Evolutionary conservation across 2,888 invertebrate genomes (phyloP).

Genomic region (Gerosis bhagava): DNA sequence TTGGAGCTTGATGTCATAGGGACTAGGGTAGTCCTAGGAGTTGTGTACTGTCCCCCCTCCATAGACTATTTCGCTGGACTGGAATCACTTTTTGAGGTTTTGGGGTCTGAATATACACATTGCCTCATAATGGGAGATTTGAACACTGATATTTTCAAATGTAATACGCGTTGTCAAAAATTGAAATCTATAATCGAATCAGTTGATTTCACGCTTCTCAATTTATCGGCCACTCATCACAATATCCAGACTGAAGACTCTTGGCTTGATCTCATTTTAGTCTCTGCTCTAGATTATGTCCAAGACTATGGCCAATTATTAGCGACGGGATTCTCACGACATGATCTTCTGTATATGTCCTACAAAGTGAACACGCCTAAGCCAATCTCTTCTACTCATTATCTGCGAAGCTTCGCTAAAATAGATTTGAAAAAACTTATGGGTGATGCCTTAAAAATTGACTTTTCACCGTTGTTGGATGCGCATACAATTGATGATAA

Average conservation of each 20-base stretch:
- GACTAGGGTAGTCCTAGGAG: background rate
- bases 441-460: no score
- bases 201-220: background rate
- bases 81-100: no score
- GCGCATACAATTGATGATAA: no score
- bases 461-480: no score
- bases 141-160: no score
- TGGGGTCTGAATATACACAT: no score
- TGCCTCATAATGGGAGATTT: no score
- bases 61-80: background rate
- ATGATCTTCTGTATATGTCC: background rate
- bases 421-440: no score
- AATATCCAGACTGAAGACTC: background rate
- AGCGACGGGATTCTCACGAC: background rate
- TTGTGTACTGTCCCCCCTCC: no score
- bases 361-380: background rate
- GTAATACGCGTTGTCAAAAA: no score
- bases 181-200: background rate
- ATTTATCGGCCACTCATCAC: background rate
- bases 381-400: no score
- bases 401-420: no score
- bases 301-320: background rate
- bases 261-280: background rate
- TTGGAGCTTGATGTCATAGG: background rate
- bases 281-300: background rate